Evolutionary conservation across 2,797 vertebrate species (phyloP).

Genomic region (Furcifer pardalis): DNA sequence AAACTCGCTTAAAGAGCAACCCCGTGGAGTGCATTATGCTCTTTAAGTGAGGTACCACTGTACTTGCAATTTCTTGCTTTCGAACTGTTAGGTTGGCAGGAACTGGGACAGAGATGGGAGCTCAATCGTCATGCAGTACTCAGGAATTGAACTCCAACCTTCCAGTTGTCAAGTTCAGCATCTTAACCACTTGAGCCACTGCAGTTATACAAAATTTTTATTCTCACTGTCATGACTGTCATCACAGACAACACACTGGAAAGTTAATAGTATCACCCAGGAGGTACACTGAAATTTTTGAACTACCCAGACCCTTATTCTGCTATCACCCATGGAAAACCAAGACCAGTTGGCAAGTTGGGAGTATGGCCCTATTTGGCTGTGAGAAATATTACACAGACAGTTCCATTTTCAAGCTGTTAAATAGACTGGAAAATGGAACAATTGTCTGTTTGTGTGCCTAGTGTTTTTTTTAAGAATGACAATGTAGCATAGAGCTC

Average conservation of each 20-base stretch:
- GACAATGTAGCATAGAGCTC: slow-evolving; percentile 11
- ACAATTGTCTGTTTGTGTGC: slow-evolving; percentile 28
- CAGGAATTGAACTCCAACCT: too few relatives aligned
- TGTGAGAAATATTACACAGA: slow-evolving; percentile 5
- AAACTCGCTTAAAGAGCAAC: too few relatives aligned
- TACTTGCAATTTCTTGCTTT: too few relatives aligned
- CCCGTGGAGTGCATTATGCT: too few relatives aligned
- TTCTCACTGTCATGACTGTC: not conserved
- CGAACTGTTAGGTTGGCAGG: too few relatives aligned
- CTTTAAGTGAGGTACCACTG: too few relatives aligned
- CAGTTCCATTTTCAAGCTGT: slow-evolving; percentile 27
- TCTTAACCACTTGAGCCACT: too few relatives aligned
- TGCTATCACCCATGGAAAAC: not conserved
- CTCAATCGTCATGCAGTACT: too few relatives aligned
- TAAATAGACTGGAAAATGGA: slow-evolving; percentile 45
- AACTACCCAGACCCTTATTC: not conserved
- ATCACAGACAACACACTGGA: not conserved
- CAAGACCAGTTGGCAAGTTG: not conserved
- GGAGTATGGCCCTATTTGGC: slow-evolving; percentile 10
- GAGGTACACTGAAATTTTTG: not conserved
- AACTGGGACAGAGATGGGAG: too few relatives aligned
- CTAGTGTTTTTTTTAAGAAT: slow-evolving; percentile 6
- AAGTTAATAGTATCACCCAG: not conserved
- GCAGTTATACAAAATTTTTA: too few relatives aligned
- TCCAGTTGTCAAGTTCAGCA: too few relatives aligned